phyloP scores from a whole-genome alignment of 2,113 vertebrate species.

The Abramis brama region DNA sequence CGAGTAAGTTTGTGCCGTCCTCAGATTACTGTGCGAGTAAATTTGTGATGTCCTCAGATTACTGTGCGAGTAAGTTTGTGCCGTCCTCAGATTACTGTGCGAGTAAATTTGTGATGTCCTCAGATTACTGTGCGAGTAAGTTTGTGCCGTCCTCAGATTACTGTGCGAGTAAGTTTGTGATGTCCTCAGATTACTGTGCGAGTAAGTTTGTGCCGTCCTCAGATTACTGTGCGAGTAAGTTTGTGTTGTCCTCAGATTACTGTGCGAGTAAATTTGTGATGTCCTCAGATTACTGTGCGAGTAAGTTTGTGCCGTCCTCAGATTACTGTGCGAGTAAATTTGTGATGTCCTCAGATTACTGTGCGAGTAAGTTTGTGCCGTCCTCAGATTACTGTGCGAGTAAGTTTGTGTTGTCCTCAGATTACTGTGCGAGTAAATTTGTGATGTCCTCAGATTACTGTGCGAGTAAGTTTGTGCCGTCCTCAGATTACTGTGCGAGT shows the following conservation, averaged over 20 bases:
- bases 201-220: constrained; percentile 86
- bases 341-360: constrained; percentile 84
- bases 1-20: too few relatives aligned
- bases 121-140: too few relatives aligned
- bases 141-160: constrained; percentile 81
- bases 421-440: constrained; percentile 97
- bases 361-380: constrained; percentile 91
- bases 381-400: too few relatives aligned
- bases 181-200: constrained; percentile 89
- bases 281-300: constrained; percentile 94
- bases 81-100: constrained; percentile 89
- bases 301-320: constrained; percentile 84
- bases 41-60: constrained; percentile 74
- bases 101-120: constrained; percentile 86
- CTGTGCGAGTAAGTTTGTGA: constrained; percentile 92
- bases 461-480: constrained; percentile 88
- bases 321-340: too few relatives aligned
- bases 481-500: too few relatives aligned
- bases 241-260: constrained; percentile 81
- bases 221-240: too few relatives aligned
- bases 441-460: constrained; percentile 88
- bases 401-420: constrained; percentile 66
- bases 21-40: constrained; percentile 97
- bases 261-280: constrained; percentile 92
- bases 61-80: too few relatives aligned